Conservation (phyloP, 2,113 vertebrate species). For the Herpailurus yagouaroundi region DNA sequence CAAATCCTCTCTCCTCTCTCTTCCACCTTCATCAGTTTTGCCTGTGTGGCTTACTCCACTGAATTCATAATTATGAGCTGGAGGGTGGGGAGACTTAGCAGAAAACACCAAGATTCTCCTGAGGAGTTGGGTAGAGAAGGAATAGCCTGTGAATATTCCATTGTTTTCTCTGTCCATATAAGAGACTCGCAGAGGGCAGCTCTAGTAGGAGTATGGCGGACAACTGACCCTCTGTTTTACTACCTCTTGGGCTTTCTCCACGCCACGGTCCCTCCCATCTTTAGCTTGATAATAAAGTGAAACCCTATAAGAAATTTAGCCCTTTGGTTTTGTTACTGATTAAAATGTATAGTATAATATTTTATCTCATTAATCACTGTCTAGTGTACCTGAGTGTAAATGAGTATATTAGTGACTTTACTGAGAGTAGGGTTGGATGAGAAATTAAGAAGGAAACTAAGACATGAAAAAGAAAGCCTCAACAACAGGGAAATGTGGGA, state of each 20-base stretch:
- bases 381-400: neutral
- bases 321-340: neutral
- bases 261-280: neutral
- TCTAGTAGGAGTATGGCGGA: too few species aligned
- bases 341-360: neutral
- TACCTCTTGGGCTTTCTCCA: neutral
- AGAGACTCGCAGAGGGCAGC: neutral
- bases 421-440: neutral
- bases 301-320: neutral
- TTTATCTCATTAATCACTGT: neutral
- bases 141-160: neutral
- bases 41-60: neutral
- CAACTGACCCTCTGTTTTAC: neutral
- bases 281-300: slow-evolving; percentile 25
- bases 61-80: neutral
- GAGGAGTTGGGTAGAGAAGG: neutral
- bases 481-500: neutral
- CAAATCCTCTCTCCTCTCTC: neutral
- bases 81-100: neutral
- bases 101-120: neutral
- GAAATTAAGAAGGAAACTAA: neutral
- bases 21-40: neutral
- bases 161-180: neutral
- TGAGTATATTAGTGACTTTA: neutral
- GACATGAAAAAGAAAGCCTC: neutral